phyloP scores from a whole-genome alignment of 2,113 vertebrate species.

The Periophthalmus modestus region DNA sequence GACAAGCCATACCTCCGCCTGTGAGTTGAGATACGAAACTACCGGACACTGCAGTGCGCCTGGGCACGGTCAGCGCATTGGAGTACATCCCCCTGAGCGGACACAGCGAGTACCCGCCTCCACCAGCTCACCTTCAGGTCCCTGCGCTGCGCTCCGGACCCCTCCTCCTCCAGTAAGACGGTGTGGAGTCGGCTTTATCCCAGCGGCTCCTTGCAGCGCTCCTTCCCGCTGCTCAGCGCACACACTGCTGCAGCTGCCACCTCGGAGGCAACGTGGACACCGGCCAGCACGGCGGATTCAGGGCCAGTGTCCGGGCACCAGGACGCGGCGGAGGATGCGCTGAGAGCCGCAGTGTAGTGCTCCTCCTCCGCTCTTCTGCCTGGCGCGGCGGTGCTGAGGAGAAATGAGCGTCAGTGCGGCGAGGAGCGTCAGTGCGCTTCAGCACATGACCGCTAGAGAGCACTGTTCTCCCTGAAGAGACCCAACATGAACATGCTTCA shows the following conservation, averaged over 20 bases:
- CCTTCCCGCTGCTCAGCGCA: background rate
- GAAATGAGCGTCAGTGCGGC: constrained; percentile 72
- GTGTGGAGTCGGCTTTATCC: constrained; percentile 52
- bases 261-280: constrained; percentile 15
- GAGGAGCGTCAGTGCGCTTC: background rate
- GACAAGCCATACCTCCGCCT: background rate
- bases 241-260: constrained; percentile 18
- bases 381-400: constrained; percentile 61
- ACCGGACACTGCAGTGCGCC: background rate
- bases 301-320: constrained; percentile 24
- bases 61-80: background rate
- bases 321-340: constrained; percentile 61
- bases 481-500: no score
- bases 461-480: background rate
- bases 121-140: constrained; percentile 4
- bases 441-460: background rate
- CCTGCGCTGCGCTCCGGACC: constrained; percentile 4
- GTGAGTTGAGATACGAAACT: background rate
- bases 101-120: background rate
- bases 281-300: constrained; percentile 17
- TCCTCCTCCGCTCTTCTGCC: constrained; percentile 55
- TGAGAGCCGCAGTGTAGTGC: constrained; percentile 65
- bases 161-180: constrained; percentile 43
- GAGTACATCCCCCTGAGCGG: background rate
- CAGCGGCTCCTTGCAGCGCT: constrained; percentile 26